phyloP scores from a whole-genome alignment of 1,140 invertebrate species.

The Cotesia chilonis region DNA sequence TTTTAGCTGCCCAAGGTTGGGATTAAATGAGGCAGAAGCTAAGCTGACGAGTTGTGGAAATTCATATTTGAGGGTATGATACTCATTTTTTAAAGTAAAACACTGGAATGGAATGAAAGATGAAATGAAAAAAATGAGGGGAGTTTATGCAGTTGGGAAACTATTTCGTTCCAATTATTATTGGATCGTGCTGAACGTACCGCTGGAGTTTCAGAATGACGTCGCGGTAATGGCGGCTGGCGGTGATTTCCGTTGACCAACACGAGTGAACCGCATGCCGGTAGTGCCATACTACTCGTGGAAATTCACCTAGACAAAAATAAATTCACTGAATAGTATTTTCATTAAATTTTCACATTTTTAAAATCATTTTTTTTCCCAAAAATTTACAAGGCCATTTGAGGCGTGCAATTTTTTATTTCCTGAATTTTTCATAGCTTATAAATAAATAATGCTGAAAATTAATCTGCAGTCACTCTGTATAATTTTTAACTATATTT shows the following conservation, averaged over 20 bases:
- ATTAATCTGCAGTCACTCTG: too few relatives aligned
- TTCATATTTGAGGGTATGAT: background rate
- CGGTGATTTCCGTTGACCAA: constrained; percentile 45
- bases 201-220: constrained; percentile 58
- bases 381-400: too few relatives aligned
- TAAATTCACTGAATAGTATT: background rate
- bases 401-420: too few relatives aligned
- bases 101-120: background rate
- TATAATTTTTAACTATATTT: too few relatives aligned
- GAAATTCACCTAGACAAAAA: constrained; percentile 50
- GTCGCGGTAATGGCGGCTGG: constrained; percentile 56
- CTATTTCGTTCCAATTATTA: constrained; percentile 21
- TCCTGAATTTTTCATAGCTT: too few relatives aligned
- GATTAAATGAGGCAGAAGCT: too few relatives aligned
- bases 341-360: too few relatives aligned
- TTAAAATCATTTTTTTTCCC: too few relatives aligned
- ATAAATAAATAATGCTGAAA: too few relatives aligned
- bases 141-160: constrained; percentile 10
- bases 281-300: constrained; percentile 57
- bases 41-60: too few relatives aligned
- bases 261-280: constrained; percentile 50
- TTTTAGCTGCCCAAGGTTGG: too few relatives aligned
- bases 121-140: background rate
- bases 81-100: background rate
- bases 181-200: constrained; percentile 43